phyloP scores from a whole-genome alignment of 2,113 vertebrate genomes.

The Verasper variegatus region DNA sequence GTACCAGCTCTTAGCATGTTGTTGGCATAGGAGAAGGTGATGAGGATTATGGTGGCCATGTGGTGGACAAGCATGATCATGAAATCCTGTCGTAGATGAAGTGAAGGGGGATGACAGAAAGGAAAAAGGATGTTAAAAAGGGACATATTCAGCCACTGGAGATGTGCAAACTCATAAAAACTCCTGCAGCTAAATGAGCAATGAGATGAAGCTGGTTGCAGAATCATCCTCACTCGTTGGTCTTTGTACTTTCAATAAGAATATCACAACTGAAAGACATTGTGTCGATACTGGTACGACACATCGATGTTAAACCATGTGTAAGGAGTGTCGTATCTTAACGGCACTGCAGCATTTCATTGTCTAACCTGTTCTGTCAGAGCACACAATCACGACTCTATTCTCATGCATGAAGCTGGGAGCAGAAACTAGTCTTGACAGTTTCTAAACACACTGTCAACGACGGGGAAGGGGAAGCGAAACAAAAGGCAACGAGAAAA shows the following conservation, averaged over 20 bases:
- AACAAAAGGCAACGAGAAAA: neutral
- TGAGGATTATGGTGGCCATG: constrained; percentile 85
- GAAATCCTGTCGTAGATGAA: constrained; percentile 86
- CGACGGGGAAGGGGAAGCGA: neutral
- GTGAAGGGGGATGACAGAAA: constrained; percentile 8
- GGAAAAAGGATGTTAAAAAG: neutral
- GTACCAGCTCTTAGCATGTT: constrained; percentile 92
- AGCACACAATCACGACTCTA: neutral
- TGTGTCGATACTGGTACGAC: constrained; percentile 6
- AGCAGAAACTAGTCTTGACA: neutral
- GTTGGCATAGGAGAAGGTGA: constrained; percentile 91
- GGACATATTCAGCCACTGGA: neutral
- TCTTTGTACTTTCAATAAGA: neutral
- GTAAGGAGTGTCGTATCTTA: neutral
- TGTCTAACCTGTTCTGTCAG: constrained; percentile 35
- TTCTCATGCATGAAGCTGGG: neutral
- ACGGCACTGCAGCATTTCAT: neutral
- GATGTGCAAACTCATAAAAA: neutral
- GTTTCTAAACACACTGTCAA: neutral
- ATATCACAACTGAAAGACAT: neutral
- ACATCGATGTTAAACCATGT: neutral
- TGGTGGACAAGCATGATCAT: constrained; percentile 92
- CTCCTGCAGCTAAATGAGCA: neutral
- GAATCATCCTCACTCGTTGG: neutral
- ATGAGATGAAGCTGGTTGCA: neutral